These are phyloP conservation scores for Sphaerodactylus townsendi DNA, from an alignment of 2,113 vertebrate genomes.

Conservation along the genomic window DNA sequence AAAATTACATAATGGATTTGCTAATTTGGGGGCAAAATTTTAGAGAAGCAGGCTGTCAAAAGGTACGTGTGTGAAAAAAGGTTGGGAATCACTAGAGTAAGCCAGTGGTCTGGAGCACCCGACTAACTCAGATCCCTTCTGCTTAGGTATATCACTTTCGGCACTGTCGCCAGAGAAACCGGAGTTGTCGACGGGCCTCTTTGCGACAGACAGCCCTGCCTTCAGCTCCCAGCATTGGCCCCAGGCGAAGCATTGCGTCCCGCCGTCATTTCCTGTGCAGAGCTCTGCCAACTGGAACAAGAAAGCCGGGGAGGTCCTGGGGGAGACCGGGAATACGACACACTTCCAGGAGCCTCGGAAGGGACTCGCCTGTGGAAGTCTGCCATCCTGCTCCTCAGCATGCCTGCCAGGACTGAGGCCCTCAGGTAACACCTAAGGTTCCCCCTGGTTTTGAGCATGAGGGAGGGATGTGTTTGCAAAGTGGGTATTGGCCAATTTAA, in stretches of 20 bases:
- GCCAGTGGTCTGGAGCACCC: too few relatives aligned
- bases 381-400: constrained; percentile 74
- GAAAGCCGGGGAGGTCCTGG: constrained; percentile 52
- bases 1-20: too few relatives aligned
- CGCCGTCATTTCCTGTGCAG: constrained; percentile 50
- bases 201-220: constrained; percentile 58
- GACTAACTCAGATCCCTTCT: constrained; percentile 4
- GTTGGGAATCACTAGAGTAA: background rate
- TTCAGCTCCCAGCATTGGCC: constrained; percentile 47
- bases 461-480: background rate
- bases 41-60: too few relatives aligned
- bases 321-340: constrained; percentile 72
- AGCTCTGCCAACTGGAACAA: constrained; percentile 21
- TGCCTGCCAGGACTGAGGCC: constrained; percentile 77
- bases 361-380: constrained; percentile 56
- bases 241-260: constrained; percentile 49
- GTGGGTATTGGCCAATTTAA: too few relatives aligned
- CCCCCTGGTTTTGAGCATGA: background rate
- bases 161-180: constrained; percentile 66
- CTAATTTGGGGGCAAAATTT: too few relatives aligned
- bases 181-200: constrained; percentile 35
- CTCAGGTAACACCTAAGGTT: constrained; percentile 71
- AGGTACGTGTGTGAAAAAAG: too few relatives aligned
- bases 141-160: constrained; percentile 64
- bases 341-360: constrained; percentile 52